Evolutionary conservation across 2,797 vertebrate genomes (phyloP), one percentile per base, ranked within the genome.

Genomic region (Pangasius krempfi): DNA sequence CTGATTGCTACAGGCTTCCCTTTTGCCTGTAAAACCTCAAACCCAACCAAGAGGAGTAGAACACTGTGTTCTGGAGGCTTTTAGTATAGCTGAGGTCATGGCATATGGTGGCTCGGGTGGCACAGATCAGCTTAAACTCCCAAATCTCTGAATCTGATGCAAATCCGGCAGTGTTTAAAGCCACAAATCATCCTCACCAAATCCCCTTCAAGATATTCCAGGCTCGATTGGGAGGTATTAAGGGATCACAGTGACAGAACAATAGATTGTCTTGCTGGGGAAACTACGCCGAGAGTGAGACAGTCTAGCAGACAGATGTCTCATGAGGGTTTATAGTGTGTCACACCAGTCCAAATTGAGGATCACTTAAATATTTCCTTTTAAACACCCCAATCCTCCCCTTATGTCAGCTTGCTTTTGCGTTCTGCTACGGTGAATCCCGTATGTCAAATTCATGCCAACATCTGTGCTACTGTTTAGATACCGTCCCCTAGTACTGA

Each of bases 161-260:
- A 96, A 96, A 96, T 96, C 96, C 95, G 90, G 92, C 94, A 92
- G 94, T 94, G 95, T 96, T 96, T 96, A 96, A 96, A 95, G 93
- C 95, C 94, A 94, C 92, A 95, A 96, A 96, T 96, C 95, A 96
- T 94, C 94, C 93, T 84, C 91, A 90, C 94, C 94, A 96, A 97
- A 97, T 96, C 96, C 96, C 85, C 94, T 94, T 96, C 95, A 96
- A 96, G 95, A 96, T 96, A 96, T 95, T 95, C 95, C 94, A 91
- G 66, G 93, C 94, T 96, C 93, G 93, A 96, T 96, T 95, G 96
- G 95, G 93, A 93, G 93, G 96, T 94, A 96, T 96, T 96, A 96
- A 94, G 92, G 95, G 96, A 96, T 96, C 94, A 94, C 94, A 89
- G 93, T 64, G 89, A 94, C 94, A 92, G 95, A 96, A 96, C 95